Evolutionary conservation across 1,140 invertebrate genomes (phyloP).

Genomic region (Patella vulgata): DNA sequence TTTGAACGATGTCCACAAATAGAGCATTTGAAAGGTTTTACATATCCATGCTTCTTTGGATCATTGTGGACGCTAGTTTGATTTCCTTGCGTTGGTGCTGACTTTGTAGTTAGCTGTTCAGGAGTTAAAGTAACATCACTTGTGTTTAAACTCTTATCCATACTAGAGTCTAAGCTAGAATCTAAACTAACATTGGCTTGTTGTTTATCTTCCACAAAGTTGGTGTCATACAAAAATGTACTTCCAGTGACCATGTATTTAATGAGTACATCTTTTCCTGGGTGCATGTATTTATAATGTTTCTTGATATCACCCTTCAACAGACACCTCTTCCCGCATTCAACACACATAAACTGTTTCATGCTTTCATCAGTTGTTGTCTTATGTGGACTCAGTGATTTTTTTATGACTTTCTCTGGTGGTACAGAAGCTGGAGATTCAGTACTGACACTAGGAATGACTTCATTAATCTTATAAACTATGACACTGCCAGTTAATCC

Average conservation of each 20-base stretch:
- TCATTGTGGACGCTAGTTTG: constrained; percentile 22
- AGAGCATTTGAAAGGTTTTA: constrained; percentile 89
- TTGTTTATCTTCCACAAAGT: neutral
- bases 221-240: constrained; percentile 34
- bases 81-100: neutral
- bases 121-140: too few relatives aligned
- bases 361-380: constrained; percentile 10
- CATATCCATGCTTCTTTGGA: constrained; percentile 56
- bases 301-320: constrained; percentile 56
- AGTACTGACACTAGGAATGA: too few relatives aligned
- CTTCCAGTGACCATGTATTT: constrained; percentile 44
- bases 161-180: too few relatives aligned
- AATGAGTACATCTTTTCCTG: constrained; percentile 51
- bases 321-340: constrained; percentile 50
- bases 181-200: too few relatives aligned
- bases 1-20: constrained; percentile 91
- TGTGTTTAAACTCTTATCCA: too few relatives aligned
- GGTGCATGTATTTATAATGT: constrained; percentile 60
- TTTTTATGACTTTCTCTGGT: too few relatives aligned
- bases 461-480: too few relatives aligned
- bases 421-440: too few relatives aligned
- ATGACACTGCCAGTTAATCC: constrained; percentile 76
- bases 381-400: constrained; percentile 17
- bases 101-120: too few relatives aligned
- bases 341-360: constrained; percentile 52